Evolutionary conservation across 2,797 vertebrate genomes (phyloP), one percentile per base, ranked within the genome.

Genomic region (Pangasius krempfi): DNA sequence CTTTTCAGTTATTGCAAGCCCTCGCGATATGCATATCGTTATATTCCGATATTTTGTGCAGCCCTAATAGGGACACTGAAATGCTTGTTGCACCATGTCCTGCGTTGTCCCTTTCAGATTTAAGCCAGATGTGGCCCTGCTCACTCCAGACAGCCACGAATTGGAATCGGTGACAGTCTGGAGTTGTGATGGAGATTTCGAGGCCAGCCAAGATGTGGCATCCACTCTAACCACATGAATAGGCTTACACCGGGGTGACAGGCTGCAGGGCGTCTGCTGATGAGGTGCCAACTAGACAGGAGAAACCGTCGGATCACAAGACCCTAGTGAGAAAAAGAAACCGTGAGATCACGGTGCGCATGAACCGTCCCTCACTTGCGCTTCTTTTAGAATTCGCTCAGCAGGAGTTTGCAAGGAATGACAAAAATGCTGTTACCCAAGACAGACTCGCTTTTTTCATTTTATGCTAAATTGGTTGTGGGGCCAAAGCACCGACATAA

Each of bases 161-260:
- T 87, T 86, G 62, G 79, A 70, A 83, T 2, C 52, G 66, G 68
- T 84, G 88, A 79, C 80, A 88, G 85, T 72, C 52, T 81, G 52
- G 73, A 83, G 84, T 70, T 66, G 8, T 64, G 83, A 72, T 22
- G 18, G 47, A 81, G 70, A 75, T 33, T 22, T 30, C 66, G 22
- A 78, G 83, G 86, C 54, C 87, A 66, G 85, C 47, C 75, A 60
- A 56, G 84, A 72, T 90, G 82, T 58, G 50, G 8, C 44, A 14
- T 54, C n/a, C 47, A 70, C 52, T 90, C 83, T 72, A n/a, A 72
- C 86, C 72, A 85, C 82, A 85, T 60, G 25, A 89, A 88, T 86
- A 88, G 54, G 82, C 87, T 70, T 85, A 85, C 70, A 88, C 89
- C 22, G 58, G 52, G 85, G 90, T 89, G 68, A 60, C 86, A 60